A percentile compares a stretch with the other conserved stretches of the same genome.
Evolutionary conservation across 1,140 invertebrate genomes (phyloP).

Genomic region (Agrypnia vestita): DNA sequence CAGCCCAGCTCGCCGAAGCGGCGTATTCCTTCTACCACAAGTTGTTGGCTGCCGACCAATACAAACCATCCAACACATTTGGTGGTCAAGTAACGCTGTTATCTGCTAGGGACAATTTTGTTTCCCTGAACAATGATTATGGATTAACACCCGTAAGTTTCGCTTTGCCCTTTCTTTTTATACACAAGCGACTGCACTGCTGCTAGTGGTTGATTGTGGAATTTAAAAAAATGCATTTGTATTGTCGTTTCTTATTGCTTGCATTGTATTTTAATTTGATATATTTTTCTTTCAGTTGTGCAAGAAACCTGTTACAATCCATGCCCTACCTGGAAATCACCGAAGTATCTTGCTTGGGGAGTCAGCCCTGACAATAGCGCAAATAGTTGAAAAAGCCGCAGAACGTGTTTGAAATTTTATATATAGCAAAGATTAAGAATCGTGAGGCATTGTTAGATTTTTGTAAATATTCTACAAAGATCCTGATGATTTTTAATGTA

Average conservation of each 20-base stretch:
- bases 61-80: conserved; percentile 80
- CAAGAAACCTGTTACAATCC: conserved; percentile 77
- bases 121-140: conserved; percentile 84
- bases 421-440: not conserved
- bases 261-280: not conserved
- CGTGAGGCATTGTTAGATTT: not conserved
- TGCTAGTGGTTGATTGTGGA: no score
- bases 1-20: conserved; percentile 77
- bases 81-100: conserved; percentile 83
- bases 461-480: conserved; percentile 20
- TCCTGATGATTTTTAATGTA: not conserved
- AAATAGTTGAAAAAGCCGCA: conserved; percentile 57
- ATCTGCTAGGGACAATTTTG: conserved; percentile 86
- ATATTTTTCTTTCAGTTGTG: conserved; percentile 76
- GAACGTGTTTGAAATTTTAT: conserved; percentile 15
- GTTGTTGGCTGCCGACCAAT: conserved; percentile 80
- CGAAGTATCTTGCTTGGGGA: conserved; percentile 85
- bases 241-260: not conserved
- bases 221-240: not conserved
- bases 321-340: conserved; percentile 86
- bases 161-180: conserved; percentile 46
- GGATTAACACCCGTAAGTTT: conserved; percentile 81
- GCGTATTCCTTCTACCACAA: conserved; percentile 85
- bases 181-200: not conserved
- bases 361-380: conserved; percentile 78